Conservation (phyloP, 2,888 invertebrate species). For the Torymus tubicola region DNA sequence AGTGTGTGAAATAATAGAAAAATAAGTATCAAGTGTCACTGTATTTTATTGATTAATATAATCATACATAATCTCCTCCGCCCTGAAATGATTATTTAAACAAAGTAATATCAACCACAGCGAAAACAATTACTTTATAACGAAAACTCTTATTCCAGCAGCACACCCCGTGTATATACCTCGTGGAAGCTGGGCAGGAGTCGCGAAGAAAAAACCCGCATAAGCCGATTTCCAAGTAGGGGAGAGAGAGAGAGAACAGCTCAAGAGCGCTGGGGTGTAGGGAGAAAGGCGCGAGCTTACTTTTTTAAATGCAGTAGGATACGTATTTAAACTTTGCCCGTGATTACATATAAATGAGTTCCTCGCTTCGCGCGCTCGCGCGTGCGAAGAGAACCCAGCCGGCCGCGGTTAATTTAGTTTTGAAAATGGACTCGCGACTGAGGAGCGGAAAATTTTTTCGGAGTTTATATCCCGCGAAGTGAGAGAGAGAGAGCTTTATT, state of each 20-base stretch:
- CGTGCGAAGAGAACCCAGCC: not conserved
- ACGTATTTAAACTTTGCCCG: conserved; percentile 56
- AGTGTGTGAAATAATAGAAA: too few relatives aligned
- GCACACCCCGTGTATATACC: conserved; percentile 10
- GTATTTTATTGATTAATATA: too few relatives aligned
- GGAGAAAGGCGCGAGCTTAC: conserved; percentile 50
- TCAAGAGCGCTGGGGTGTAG: too few relatives aligned
- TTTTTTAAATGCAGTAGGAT: conserved; percentile 57
- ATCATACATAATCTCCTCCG: too few relatives aligned
- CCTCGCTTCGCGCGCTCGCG: not conserved
- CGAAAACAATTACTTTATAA: conserved; percentile 29
- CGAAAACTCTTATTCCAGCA: conserved; percentile 37
- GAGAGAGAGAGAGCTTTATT: conserved; percentile 43
- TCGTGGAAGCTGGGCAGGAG: conserved; percentile 26
- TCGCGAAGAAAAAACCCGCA: conserved; percentile 30
- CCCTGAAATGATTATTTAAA: not conserved
- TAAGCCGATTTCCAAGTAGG: conserved; percentile 51
- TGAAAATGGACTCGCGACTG: conserved; percentile 47
- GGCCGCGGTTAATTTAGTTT: conserved; percentile 54
- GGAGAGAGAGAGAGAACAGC: conserved; percentile 57
- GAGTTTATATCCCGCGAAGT: conserved; percentile 32
- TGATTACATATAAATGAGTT: conserved; percentile 60
- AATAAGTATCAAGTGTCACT: too few relatives aligned
- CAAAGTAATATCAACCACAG: not conserved
- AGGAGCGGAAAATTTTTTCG: conserved; percentile 44